Evolutionary conservation across 2,797 vertebrate genomes (phyloP).

Genomic region (Agapornis canus): DNA sequence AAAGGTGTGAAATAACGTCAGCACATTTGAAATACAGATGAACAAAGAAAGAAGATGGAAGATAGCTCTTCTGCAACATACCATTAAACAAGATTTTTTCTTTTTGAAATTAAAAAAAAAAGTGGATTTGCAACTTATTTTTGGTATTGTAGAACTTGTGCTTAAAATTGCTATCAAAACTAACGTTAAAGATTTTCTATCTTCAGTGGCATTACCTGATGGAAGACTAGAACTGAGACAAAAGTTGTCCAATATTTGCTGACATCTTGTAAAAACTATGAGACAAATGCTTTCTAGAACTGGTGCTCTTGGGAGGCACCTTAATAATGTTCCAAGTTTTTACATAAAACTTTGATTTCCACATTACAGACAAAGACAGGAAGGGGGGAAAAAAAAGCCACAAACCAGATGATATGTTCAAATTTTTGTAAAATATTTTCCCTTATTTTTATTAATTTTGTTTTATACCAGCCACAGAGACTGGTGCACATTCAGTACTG

Average conservation of each 20-base stretch:
- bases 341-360: not conserved
- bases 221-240: not conserved
- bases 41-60: not conserved
- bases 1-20: not conserved
- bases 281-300: not conserved
- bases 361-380: not conserved
- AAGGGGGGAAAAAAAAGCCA: fast-evolving
- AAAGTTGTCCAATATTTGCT: not conserved
- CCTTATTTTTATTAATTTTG: not conserved
- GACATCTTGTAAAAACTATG: not conserved
- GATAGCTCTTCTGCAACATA: not conserved
- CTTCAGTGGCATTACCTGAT: not conserved
- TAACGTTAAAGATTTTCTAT: not conserved
- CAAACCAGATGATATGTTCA: not conserved
- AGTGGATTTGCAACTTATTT: not conserved
- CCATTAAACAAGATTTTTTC: not conserved
- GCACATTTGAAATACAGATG: not conserved
- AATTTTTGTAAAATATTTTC: not conserved
- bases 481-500: not conserved
- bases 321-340: not conserved
- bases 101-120: not conserved
- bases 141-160: not conserved
- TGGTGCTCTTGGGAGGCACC: fast-evolving
- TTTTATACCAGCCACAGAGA: not conserved
- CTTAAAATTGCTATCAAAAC: not conserved